Evolutionary conservation across 2,113 vertebrate species (phyloP), one percentile per base, ranked within the genome.

Genomic region (Notothenia coriiceps): DNA sequence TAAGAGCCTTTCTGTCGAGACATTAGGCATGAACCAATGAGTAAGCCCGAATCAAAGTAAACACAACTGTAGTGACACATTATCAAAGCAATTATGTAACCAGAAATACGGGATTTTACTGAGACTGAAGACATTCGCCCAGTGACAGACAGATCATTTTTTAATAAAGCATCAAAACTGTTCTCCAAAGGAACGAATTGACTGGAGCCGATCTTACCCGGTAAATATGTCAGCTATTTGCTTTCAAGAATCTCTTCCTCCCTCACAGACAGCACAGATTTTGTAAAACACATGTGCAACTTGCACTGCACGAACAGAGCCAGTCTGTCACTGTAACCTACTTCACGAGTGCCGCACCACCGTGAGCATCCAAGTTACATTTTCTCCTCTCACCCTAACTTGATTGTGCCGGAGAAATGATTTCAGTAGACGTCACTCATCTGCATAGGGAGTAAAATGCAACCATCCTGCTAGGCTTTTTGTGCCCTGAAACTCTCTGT

Each of bases 391-490:
- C 93, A 94, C 44, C 86, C 91, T 74, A 93, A 94, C 91, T 90
- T 91, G 93, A 91, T 70, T 82, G 87, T 89, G 75, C 74, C 81
- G 77, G 81, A 91, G 89, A 92, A 88, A 89, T 86, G 71, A 86
- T 91, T 88, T 89, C 89, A 83, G 91, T 57, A 88, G 91, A 93
- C 93, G 93, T 92, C 91, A 93, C 90, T 91, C 91, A 90, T 93
- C 91, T 94, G 93, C 91, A 94, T 91, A 89, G 88, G 87, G 93
- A 91, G 85, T 91, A 91, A 92, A 87, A 93, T 89, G 90, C 92
- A 85, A 79, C 71, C 80, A 81, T 88, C 88, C 88, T 83, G 83
- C 75, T 29, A 76, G 77, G 71, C 65, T 79, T 62, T 73, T 35
- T 74, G 73, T 79, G n/a, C 59, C 70, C 66, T 14, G 72, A 82